Evolutionary conservation across 92 coral and sea anemone genomes (phyloP), one percentile per base, ranked within the genome.

Genomic region (Paramuricea clavata): DNA sequence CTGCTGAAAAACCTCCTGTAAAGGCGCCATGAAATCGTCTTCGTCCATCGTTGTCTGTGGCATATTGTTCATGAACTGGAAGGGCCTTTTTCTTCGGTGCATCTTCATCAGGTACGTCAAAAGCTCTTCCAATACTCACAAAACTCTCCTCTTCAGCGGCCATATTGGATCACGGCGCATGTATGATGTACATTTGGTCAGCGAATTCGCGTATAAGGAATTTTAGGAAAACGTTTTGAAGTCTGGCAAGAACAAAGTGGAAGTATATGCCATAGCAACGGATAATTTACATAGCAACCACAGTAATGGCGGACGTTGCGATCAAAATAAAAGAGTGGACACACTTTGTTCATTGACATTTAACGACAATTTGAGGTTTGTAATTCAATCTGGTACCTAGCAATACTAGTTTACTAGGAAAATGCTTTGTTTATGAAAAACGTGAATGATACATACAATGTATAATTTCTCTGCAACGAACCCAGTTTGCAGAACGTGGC

Each of bases 21-120:
- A 97, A 97, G 4, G 99, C 99, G 78, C 99, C 99, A 93, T 97
- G 99, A 75, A 97, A 97, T 79, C 99, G 92, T 43, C 99, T 89
- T 78, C 99, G 79, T 13, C 99, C 99, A 49, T 91, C 93, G 33
- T 85, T 47, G 83, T 97, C 99, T 49, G 99, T 97, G 50, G 95
- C 99, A 74, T 94, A 75, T 82, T 97, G 99, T n/a, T 97, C 98
- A 71, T 97, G 97, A 69, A 97, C 74, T 11, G 97, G 99, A 57
- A 94, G 94, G 1, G 99, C 93, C 36, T 97, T 97, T 72, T 97
- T 97, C 15, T 98, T 95, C 10, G 98, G 99, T 8, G 95, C 99
- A 90, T 94, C 97, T 79, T 94, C 97, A 62, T 97, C 99, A 8
- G 86, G 73, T 12, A 83, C 87, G 77, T 97, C 95, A 28, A 97